Evolutionary conservation across 1,140 invertebrate species (phyloP).

Genomic region (Hypsibius dujardini): DNA sequence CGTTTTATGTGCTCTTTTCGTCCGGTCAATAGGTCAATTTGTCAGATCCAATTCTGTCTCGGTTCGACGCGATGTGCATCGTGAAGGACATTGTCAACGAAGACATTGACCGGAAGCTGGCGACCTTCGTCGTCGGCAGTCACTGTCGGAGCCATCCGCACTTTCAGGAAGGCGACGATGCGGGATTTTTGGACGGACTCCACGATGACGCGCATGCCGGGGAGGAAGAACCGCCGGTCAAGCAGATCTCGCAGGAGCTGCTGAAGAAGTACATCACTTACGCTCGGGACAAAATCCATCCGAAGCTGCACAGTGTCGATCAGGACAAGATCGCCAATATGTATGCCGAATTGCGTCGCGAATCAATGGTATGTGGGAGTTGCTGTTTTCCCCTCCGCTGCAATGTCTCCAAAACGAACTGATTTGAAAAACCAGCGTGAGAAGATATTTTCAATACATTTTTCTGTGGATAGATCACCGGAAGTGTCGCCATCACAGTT

Average conservation of each 20-base stretch:
- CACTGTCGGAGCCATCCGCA: constrained; percentile 74
- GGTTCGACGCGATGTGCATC: constrained; percentile 93
- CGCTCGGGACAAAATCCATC: constrained; percentile 74
- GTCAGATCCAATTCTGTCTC: constrained; percentile 90
- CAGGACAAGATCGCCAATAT: constrained; percentile 92
- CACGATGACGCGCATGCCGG: constrained; percentile 16
- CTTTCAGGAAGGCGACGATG: constrained; percentile 23
- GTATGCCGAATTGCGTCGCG: constrained; percentile 80
- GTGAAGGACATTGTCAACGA: constrained; percentile 79
- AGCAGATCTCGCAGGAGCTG: constrained; percentile 73
- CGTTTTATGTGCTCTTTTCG: constrained; percentile 16
- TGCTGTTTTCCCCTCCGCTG: too few relatives aligned
- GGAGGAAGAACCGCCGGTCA: constrained; percentile 33
- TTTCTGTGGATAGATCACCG: constrained; percentile 49
- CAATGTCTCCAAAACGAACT: too few relatives aligned
- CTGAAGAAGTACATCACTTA: constrained; percentile 95
- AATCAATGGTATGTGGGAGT: constrained; percentile 52
- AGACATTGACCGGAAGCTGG: constrained; percentile 61
- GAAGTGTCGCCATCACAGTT: constrained; percentile 91
- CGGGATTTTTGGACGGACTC: too few relatives aligned
- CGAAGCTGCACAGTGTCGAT: constrained; percentile 72
- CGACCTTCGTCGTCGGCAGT: constrained; percentile 81
- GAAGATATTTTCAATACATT: neutral
- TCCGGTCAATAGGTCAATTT: constrained; percentile 49
- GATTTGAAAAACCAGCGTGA: too few relatives aligned